Evolutionary conservation across 2,888 invertebrate genomes (phyloP).

Genomic region (Lasius fuliginosus): DNA sequence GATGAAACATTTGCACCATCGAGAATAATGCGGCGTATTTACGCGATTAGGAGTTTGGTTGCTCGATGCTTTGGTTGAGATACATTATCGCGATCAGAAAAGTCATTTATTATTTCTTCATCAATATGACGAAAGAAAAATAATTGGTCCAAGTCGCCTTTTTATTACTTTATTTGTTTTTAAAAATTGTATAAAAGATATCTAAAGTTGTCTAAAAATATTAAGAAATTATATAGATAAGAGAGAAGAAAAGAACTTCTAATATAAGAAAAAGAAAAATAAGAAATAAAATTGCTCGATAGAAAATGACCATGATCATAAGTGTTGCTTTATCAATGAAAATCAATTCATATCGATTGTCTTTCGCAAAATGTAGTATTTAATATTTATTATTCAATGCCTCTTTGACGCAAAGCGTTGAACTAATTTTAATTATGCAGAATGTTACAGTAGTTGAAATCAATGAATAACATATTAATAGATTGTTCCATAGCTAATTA

Average conservation of each 20-base stretch:
- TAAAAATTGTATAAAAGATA: not conserved
- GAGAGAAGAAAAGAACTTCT: not conserved
- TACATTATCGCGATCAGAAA: not conserved
- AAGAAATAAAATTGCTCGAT: not conserved
- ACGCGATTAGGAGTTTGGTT: not conserved
- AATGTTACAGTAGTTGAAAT: not conserved
- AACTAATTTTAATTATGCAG: constrained; percentile 17
- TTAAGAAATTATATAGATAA: not conserved
- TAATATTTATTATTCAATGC: not conserved
- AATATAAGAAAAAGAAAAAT: not conserved
- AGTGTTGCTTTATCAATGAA: not conserved
- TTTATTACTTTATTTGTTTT: constrained; percentile 6
- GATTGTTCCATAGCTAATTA: constrained; percentile 12
- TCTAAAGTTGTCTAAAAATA: not conserved
- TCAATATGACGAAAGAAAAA: not conserved
- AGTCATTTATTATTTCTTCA: constrained; percentile 20
- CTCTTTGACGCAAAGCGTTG: not conserved
- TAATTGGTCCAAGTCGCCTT: not conserved
- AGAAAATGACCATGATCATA: not conserved
- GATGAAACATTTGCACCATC: constrained; percentile 13
- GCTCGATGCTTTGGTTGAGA: not conserved
- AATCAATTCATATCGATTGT: not conserved
- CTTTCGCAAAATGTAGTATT: not conserved
- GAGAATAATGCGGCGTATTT: constrained; percentile 21
- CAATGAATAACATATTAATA: constrained; percentile 1